phyloP scores from a whole-genome alignment of 1,140 invertebrate genomes.

The Tetramorium simillimum region DNA sequence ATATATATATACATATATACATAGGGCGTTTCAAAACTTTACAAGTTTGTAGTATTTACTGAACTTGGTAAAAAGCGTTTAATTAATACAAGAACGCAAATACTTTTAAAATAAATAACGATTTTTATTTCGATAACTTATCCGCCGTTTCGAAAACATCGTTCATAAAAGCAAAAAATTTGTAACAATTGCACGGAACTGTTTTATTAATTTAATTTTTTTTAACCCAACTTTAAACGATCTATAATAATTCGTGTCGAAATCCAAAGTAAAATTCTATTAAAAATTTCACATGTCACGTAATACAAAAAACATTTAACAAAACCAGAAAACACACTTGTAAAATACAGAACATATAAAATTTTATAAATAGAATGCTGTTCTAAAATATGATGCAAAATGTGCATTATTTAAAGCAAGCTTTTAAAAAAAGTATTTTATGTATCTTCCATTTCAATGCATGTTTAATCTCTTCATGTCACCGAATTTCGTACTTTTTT shows the following conservation, averaged over 20 bases:
- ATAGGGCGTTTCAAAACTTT: background rate
- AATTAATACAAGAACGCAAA: background rate
- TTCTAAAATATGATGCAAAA: background rate
- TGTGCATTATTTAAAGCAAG: background rate
- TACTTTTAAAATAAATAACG: background rate
- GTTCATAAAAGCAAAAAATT: background rate
- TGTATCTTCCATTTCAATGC: background rate
- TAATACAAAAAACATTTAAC: background rate
- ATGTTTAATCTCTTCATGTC: background rate
- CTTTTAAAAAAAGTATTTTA: background rate
- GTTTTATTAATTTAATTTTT: background rate
- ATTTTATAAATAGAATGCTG: background rate
- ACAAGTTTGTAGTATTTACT: background rate
- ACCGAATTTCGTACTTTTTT: background rate
- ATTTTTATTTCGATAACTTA: background rate
- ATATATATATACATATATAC: background rate
- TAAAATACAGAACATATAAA: background rate
- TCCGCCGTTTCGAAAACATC: background rate
- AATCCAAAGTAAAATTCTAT: background rate
- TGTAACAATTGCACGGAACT: background rate
- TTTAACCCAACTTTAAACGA: background rate
- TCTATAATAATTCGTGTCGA: background rate
- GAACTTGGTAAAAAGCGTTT: background rate
- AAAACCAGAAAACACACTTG: background rate
- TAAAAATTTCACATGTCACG: background rate